A percentile compares a stretch with the other conserved stretches of the same genome.
phyloP scores from a whole-genome alignment of 37 sponge, comb jelly and placozoan genomes.

The Petrosia ficiformis region DNA sequence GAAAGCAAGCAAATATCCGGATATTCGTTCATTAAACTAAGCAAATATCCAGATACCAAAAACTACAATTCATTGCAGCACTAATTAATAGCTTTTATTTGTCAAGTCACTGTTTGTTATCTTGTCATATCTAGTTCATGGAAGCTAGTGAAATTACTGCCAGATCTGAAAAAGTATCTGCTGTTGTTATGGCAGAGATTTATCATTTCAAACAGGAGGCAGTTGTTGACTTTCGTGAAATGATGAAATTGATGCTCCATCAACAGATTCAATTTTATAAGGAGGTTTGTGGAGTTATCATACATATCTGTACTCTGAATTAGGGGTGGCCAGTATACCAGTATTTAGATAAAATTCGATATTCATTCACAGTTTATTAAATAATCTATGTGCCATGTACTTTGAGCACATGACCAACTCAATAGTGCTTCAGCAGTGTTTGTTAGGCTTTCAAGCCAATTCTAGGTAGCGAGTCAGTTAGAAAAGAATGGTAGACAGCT shows the following conservation, averaged over 20 bases:
- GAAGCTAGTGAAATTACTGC: constrained; percentile 43
- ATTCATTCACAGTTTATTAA: neutral
- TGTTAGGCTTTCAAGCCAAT: no score
- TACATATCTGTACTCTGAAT: neutral
- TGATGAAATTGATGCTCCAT: constrained; percentile 69
- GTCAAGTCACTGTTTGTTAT: constrained; percentile 13
- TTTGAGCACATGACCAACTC: neutral
- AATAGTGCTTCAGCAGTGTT: no score
- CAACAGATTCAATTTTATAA: constrained; percentile 86
- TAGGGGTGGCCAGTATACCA: neutral
- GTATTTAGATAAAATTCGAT: neutral
- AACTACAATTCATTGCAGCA: no score
- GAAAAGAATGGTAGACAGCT: no score
- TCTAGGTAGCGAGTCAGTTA: no score
- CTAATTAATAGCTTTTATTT: neutral
- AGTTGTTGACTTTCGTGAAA: constrained; percentile 77
- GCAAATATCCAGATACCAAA: no score
- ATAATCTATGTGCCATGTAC: neutral
- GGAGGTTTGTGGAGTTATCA: constrained; percentile 40
- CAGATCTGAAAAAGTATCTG: constrained; percentile 43
- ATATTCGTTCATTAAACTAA: no score
- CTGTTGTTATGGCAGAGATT: constrained; percentile 71
- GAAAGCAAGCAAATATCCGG: no score
- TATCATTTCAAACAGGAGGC: constrained; percentile 88
- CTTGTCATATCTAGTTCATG: constrained; percentile 29